Conservation (phyloP, 1,140 invertebrate species). For the Drosophila suzukii region DNA sequence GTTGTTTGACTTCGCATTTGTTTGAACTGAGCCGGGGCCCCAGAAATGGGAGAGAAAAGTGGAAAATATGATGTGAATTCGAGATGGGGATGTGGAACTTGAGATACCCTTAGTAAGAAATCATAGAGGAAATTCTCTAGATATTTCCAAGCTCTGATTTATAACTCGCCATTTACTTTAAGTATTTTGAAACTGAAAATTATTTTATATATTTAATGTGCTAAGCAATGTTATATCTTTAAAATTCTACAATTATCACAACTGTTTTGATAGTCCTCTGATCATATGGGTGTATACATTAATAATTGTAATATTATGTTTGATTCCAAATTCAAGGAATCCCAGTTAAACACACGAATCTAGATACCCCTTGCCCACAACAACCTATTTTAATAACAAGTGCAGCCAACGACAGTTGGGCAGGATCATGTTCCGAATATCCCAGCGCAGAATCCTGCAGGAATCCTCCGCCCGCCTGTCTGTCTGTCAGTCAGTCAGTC, state of each 20-base stretch:
- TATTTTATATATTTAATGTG: too few species aligned
- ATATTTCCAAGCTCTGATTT: too few species aligned
- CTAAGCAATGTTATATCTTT: too few species aligned
- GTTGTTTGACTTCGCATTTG: conserved; percentile 48
- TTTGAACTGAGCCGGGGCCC: conserved; percentile 14
- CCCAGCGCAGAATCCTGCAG: conserved; percentile 13
- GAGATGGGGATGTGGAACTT: background rate
- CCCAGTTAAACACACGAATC: background rate
- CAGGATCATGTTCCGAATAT: conserved; percentile 2
- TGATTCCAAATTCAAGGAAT: background rate
- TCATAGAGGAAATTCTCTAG: too few species aligned
- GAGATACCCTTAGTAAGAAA: background rate
- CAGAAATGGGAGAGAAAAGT: conserved; percentile 29
- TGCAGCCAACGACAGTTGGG: conserved; percentile 30
- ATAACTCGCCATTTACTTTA: too few species aligned
- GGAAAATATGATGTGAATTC: conserved; percentile 24
- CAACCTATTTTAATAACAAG: conserved; percentile 16
- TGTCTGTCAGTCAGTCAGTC: conserved; percentile 3
- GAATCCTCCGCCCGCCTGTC: background rate
- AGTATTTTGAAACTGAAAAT: too few species aligned
- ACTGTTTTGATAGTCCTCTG: background rate
- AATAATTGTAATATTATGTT: too few species aligned
- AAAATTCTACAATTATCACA: too few species aligned
- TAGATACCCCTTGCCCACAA: conserved; percentile 6
- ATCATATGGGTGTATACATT: background rate